These are phyloP conservation scores for Pseudopipra pipra DNA, from an alignment of 2,113 vertebrate genomes.

Conservation along the genomic window DNA sequence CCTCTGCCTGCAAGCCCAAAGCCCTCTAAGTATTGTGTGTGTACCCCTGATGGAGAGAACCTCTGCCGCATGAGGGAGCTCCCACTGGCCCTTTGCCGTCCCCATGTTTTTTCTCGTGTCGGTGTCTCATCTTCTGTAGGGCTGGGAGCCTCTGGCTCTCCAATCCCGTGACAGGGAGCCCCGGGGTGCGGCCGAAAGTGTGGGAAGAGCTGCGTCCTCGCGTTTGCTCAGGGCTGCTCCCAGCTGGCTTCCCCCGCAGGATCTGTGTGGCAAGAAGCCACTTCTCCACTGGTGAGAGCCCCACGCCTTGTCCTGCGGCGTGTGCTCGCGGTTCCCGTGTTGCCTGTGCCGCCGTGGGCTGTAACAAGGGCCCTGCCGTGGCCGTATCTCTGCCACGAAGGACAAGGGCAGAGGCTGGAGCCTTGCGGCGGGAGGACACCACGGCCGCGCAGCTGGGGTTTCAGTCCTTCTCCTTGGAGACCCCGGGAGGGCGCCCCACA, in stretches of 20 bases:
- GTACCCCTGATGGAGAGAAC: background rate
- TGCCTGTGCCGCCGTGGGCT: background rate
- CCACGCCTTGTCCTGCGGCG: background rate
- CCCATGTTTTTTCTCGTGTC: accelerated
- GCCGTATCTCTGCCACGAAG: background rate
- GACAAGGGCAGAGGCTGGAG: background rate
- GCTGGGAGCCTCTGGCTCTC: background rate
- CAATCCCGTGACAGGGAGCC: background rate
- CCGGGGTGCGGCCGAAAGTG: background rate
- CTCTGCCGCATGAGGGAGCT: background rate
- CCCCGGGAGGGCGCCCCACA: background rate
- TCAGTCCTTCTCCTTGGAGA: accelerated
- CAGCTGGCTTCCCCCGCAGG: background rate
- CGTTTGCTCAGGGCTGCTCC: background rate
- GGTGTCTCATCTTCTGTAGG: accelerated
- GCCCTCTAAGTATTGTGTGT: background rate
- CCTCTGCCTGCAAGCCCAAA: background rate
- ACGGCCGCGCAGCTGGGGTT: accelerated
- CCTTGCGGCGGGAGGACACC: background rate
- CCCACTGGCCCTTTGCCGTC: background rate
- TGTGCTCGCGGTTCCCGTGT: accelerated
- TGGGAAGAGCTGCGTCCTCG: background rate
- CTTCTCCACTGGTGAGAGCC: background rate
- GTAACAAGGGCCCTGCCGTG: accelerated
- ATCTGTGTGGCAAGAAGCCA: accelerated